Evolutionary conservation across 2,113 vertebrate species (phyloP), one percentile per base, ranked within the genome.

Genomic region (Trematocara variabile): DNA sequence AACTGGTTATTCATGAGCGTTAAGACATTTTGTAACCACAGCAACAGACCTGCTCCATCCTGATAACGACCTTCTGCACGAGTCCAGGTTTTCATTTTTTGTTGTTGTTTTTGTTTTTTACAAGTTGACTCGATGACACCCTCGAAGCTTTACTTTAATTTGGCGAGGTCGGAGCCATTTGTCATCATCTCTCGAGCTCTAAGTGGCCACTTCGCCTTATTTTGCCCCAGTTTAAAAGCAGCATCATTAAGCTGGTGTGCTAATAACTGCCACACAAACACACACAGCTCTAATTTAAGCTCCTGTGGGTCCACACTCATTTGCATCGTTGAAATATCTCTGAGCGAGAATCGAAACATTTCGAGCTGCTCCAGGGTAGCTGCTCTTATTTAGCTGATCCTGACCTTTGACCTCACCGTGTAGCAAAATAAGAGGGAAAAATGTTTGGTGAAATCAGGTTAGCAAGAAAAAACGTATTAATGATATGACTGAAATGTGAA

Each of bases 141-240:
- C n/a, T 12, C 6, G 13, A 68, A 34, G 48, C 55, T 78, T 50
- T 18, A 10, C 37, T 25, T 34, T 16, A 8, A 39, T 34, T 60
- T n/a, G 84, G 73, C 81, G 90, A 92, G 90, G 90, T 92, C 86
- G 83, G 20, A 60, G 73, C 50, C 77, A n/a, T 88, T 89, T 84
- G 84, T 84, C 80, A 85, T 80, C 83, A 83, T 50, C 75, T 81
- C 86, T 80, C 25, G 13, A 80, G 77, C 41, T 58, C 28, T 53
- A 82, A 92, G 87, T 85, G 84, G 83, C 20, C 78, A 83, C 80
- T 93, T 89, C n/a, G 68, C 58, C 80, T 84, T 30, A 50, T 87
- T 89, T 82, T 11, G 8, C 22, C 22, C 41, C 8, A 22, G 16
- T 79, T 85, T 70, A 65, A 65, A 46, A 81, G 84, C 81, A 60